Evolutionary conservation across 2,888 invertebrate species (phyloP).

Genomic region (Litoditis marina): DNA sequence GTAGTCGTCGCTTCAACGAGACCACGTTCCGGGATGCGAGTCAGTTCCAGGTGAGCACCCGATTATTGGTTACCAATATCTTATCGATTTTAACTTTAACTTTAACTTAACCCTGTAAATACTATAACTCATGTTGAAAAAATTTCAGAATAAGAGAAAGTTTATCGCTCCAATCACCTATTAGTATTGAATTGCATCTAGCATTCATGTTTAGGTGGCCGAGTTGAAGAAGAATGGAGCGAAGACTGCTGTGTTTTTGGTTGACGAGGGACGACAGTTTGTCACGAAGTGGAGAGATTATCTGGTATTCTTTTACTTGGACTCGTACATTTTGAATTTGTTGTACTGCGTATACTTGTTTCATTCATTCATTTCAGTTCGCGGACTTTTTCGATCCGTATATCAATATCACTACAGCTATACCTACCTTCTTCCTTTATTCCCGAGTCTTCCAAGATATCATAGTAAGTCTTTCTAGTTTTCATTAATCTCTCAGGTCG

Average conservation of each 20-base stretch:
- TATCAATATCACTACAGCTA: constrained; percentile 26
- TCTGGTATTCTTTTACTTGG: constrained; percentile 21
- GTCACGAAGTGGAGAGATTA: constrained; percentile 36
- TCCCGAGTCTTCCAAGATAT: constrained; percentile 27
- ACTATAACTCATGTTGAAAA: too few relatives aligned
- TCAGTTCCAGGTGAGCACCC: constrained; percentile 23
- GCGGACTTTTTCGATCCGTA: constrained; percentile 53
- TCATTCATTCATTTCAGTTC: constrained; percentile 33
- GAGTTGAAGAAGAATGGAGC: constrained; percentile 19
- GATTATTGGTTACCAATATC: neutral
- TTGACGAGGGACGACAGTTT: constrained; percentile 30
- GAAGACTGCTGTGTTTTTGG: constrained; percentile 22
- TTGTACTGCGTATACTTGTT: neutral
- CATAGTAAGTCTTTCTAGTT: too few relatives aligned
- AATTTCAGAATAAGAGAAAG: too few relatives aligned
- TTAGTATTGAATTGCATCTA: neutral
- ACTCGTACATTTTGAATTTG: neutral
- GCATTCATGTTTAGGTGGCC: constrained; percentile 21
- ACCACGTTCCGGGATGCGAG: constrained; percentile 23
- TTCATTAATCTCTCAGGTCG: too few relatives aligned
- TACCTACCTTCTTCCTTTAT: constrained; percentile 53
- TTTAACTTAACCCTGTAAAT: neutral
- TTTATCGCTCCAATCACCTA: too few relatives aligned
- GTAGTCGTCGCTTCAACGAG: constrained; percentile 19
- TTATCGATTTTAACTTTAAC: neutral